A percentile compares a stretch with the other conserved stretches of the same genome.
Evolutionary conservation across 2,113 vertebrate species (phyloP).

Genomic region (Hucho hucho): DNA sequence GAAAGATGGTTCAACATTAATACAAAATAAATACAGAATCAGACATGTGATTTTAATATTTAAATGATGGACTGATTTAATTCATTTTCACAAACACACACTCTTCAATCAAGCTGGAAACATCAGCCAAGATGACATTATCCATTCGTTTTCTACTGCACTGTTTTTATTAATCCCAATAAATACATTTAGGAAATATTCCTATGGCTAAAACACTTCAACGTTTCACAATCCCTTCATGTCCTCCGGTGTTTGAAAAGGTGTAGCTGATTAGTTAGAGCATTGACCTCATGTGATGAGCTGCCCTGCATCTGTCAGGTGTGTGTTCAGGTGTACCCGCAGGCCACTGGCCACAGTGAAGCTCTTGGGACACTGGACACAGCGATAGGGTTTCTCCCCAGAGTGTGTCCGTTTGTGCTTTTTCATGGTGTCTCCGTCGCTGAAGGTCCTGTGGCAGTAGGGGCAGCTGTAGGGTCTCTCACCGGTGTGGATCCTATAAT

Average conservation of each 20-base stretch:
- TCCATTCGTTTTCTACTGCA: not conserved
- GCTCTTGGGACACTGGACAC: constrained; percentile 43
- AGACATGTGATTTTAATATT: not conserved
- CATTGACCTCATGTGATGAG: not conserved
- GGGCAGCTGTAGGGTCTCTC: constrained; percentile 72
- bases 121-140: not conserved
- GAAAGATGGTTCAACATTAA: no score
- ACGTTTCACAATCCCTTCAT: not conserved
- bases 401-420: constrained; percentile 68
- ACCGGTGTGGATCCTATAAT: constrained; percentile 65
- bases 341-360: constrained; percentile 50
- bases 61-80: not conserved
- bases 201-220: not conserved
- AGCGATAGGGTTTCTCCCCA: constrained; percentile 57
- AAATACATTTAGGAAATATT: not conserved
- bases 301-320: constrained; percentile 21
- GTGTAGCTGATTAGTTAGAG: no score
- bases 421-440: constrained; percentile 68
- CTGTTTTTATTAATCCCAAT: not conserved
- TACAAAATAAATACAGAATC: not conserved
- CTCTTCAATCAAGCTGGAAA: not conserved
- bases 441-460: constrained; percentile 66
- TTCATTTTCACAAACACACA: not conserved
- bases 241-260: not conserved
- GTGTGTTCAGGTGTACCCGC: constrained; percentile 60